phyloP scores from a whole-genome alignment of 2,888 invertebrate genomes.

The Tyria jacobaeae region DNA sequence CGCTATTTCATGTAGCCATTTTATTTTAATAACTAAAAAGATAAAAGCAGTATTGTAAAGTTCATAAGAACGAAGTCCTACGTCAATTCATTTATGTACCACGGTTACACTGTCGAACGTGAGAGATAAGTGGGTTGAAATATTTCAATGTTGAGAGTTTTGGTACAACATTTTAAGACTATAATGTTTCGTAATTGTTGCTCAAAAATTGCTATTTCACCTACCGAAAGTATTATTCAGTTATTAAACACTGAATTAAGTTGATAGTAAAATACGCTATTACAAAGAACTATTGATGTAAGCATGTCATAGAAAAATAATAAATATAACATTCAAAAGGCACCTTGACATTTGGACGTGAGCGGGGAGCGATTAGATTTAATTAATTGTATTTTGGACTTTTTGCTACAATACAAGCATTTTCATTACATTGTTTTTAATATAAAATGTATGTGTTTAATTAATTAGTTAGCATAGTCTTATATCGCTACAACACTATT shows the following conservation, averaged over 20 bases:
- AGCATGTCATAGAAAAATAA: background rate
- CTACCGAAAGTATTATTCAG: background rate
- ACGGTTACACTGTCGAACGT: too few species aligned
- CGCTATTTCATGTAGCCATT: background rate
- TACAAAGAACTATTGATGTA: background rate
- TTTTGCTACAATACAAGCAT: background rate
- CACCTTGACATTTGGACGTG: background rate
- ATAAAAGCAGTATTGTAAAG: background rate
- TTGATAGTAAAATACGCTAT: background rate
- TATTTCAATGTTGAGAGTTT: too few species aligned
- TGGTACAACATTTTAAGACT: too few species aligned
- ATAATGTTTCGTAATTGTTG: too few species aligned
- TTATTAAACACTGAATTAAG: background rate
- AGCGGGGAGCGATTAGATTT: background rate
- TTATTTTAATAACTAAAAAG: too few species aligned
- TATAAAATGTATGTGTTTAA: background rate
- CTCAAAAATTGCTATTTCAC: too few species aligned
- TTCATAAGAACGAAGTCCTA: too few species aligned
- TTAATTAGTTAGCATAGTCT: background rate
- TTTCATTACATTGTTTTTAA: background rate
- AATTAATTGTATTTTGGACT: background rate
- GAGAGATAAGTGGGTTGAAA: too few species aligned
- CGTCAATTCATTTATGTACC: too few species aligned
- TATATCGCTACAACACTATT: background rate
- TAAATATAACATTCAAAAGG: background rate